Conservation (phyloP, 2,113 vertebrate species). For the Rhinolophus ferrumequinum region DNA sequence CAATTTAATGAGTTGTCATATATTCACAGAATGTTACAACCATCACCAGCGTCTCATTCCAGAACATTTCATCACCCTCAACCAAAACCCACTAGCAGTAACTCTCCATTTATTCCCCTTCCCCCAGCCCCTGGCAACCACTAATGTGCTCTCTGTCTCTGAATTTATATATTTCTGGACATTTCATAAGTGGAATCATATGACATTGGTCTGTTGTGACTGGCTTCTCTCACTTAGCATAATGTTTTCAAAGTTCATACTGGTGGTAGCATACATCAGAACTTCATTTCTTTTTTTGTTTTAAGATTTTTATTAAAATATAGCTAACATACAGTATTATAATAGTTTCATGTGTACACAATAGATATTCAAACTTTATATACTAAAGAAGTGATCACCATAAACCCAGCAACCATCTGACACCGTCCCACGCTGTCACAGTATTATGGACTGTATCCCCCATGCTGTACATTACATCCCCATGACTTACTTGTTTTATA, state of each 20-base stretch:
- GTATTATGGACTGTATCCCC: too few species aligned
- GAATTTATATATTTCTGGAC: neutral
- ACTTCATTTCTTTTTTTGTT: neutral
- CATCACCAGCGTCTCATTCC: conserved; percentile 13
- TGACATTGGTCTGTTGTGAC: neutral
- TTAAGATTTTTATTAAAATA: too few species aligned
- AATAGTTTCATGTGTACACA: too few species aligned
- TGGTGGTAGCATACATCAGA: neutral
- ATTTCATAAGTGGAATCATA: neutral
- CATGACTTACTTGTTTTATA: too few species aligned
- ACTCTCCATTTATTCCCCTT: neutral
- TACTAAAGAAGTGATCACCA: too few species aligned
- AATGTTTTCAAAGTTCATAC: neutral
- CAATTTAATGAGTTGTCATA: neutral
- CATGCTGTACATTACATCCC: too few species aligned
- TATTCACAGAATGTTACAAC: conserved; percentile 32
- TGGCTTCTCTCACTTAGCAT: conserved; percentile 19
- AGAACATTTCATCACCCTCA: neutral
- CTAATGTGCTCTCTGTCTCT: neutral
- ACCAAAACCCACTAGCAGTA: neutral
- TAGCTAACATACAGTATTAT: too few species aligned
- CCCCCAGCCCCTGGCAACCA: neutral
- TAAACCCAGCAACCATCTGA: too few species aligned
- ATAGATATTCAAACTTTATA: too few species aligned
- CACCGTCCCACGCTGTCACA: too few species aligned